These are phyloP conservation scores for Anneissia japonica DNA, from an alignment of 35 echinoderm and acorn worm species.

Conservation along the genomic window DNA sequence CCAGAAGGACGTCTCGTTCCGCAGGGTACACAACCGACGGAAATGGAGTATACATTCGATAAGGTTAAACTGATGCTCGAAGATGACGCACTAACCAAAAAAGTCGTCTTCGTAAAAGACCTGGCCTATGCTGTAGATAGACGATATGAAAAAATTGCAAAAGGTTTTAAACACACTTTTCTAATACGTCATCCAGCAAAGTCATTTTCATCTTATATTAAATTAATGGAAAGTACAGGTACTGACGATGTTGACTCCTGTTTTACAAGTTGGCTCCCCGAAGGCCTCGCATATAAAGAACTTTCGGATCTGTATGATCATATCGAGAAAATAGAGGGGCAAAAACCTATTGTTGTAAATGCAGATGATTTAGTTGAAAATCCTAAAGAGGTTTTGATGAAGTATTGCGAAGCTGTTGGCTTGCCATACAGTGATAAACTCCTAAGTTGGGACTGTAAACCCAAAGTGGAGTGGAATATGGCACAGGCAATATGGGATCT, in stretches of 20 bases:
- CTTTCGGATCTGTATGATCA: conserved; percentile 9
- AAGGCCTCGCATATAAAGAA: background rate
- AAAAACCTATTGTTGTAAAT: conserved; percentile 7
- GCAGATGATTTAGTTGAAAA: conserved; percentile 14
- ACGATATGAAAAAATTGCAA: conserved; percentile 9
- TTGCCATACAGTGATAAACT: conserved; percentile 13
- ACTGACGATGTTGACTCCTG: background rate
- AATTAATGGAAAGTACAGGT: background rate
- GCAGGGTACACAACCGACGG: background rate
- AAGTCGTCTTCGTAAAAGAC: conserved; percentile 29
- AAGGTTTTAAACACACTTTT: conserved; percentile 17
- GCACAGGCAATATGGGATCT: background rate
- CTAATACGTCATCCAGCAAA: conserved; percentile 25
- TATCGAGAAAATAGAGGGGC: background rate
- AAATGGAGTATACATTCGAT: background rate
- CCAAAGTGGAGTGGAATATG: background rate
- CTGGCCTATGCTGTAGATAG: conserved; percentile 8
- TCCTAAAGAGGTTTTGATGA: conserved; percentile 3
- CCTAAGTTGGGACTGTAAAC: background rate
- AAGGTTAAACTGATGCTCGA: conserved; percentile 10
- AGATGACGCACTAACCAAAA: background rate
- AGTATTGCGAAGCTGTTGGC: conserved; percentile 9
- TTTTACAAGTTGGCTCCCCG: background rate
- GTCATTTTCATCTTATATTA: conserved; percentile 15
- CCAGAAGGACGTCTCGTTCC: conserved; percentile 19